Evolutionary conservation across 2,888 invertebrate genomes (phyloP).

Genomic region (Heteropelma amictum): DNA sequence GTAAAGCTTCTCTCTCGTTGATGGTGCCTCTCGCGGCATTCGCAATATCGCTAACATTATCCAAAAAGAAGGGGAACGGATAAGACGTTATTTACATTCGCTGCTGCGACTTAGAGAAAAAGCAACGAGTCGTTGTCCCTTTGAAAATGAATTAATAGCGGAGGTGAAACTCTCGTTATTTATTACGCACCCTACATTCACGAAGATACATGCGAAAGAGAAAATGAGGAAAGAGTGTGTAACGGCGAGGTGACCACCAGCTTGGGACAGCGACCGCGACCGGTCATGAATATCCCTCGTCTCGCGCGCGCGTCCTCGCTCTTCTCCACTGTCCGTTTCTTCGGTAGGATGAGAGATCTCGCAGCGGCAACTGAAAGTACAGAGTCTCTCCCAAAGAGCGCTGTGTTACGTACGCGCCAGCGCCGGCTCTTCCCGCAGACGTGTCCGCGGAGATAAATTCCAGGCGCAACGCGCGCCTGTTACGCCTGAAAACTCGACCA

Average conservation of each 20-base stretch:
- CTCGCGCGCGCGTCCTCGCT: slow-evolving; percentile 21
- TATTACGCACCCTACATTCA: slow-evolving; percentile 49
- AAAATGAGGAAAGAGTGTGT: slow-evolving; percentile 34
- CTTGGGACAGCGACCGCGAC: slow-evolving; percentile 26
- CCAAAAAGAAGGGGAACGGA: not conserved
- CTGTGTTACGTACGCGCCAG: slow-evolving; percentile 25
- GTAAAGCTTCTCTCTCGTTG: slow-evolving; percentile 2
- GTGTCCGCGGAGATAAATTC: slow-evolving; percentile 55
- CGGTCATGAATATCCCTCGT: slow-evolving; percentile 49
- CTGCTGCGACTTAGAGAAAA: slow-evolving; percentile 17
- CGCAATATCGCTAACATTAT: slow-evolving; percentile 28
- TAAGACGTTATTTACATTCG: slow-evolving; percentile 20
- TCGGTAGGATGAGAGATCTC: slow-evolving; percentile 46
- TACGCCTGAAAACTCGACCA: slow-evolving; percentile 50
- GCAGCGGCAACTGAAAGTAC: slow-evolving; percentile 33
- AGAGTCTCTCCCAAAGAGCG: slow-evolving; percentile 1
- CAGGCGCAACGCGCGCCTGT: slow-evolving; percentile 46
- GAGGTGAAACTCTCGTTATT: slow-evolving; percentile 21
- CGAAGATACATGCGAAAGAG: slow-evolving; percentile 17
- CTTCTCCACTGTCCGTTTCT: slow-evolving; percentile 18
- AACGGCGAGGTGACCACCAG: slow-evolving; percentile 36
- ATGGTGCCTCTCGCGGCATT: slow-evolving; percentile 12
- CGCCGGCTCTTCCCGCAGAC: slow-evolving; percentile 53
- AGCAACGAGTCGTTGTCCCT: slow-evolving; percentile 14
- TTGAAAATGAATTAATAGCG: slow-evolving; percentile 10